A percentile compares a stretch with the other conserved stretches of the same genome.
These are phyloP conservation scores for Tetramorium parvispinum DNA, from an alignment of 1,140 invertebrate species.

Conservation along the genomic window DNA sequence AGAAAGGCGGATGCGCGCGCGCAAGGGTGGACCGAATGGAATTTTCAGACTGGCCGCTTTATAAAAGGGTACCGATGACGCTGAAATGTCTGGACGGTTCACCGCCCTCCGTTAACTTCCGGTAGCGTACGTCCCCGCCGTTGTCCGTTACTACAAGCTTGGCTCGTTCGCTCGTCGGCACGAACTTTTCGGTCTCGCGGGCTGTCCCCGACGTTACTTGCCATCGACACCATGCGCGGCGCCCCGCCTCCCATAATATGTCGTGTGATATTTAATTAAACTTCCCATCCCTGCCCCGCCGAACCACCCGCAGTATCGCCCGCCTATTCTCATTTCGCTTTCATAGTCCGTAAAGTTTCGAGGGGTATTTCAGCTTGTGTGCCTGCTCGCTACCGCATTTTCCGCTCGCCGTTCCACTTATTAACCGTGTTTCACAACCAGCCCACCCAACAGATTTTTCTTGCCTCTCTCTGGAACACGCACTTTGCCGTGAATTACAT, in stretches of 20 bases:
- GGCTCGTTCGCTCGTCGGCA: constrained; percentile 61
- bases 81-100: constrained; percentile 63
- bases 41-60: constrained; percentile 47
- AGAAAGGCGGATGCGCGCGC: background rate
- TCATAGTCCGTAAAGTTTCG: constrained; percentile 79
- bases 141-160: background rate
- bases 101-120: constrained; percentile 61
- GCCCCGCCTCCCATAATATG: constrained; percentile 72
- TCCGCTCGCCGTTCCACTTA: constrained; percentile 67
- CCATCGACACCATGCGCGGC: constrained; percentile 64
- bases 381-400: constrained; percentile 41
- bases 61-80: constrained; percentile 63
- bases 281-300: constrained; percentile 51
- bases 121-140: constrained; percentile 7
- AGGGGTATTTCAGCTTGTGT: constrained; percentile 71
- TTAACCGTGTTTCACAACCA: constrained; percentile 73
- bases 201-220: constrained; percentile 70
- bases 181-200: constrained; percentile 68
- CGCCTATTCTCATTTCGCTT: constrained; percentile 56
- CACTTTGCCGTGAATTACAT: constrained; percentile 41
- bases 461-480: constrained; percentile 28
- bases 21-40: constrained; percentile 43
- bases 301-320: constrained; percentile 33
- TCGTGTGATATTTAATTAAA: constrained; percentile 83
- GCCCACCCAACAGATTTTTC: constrained; percentile 68